Base-by-base conservation (phyloP, 2,113 vertebrate species). In the Tinamus guttatus region DNA sequence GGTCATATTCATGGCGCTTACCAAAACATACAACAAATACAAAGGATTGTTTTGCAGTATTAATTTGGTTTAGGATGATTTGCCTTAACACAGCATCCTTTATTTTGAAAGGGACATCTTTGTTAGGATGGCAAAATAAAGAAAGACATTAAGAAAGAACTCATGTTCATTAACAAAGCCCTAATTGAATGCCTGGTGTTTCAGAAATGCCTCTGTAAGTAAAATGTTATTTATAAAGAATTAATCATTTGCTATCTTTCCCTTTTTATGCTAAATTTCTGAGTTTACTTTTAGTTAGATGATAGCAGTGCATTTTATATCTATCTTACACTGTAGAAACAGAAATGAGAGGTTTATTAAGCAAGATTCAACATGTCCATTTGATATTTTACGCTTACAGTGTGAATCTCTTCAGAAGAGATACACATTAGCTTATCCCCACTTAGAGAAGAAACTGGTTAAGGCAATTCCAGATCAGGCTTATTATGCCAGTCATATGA, bases 371-470 rank as follows among this genome's bases (percentile, higher is more conserved):
- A 18, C 36, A 24, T 87, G 82, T 92, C 22, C n/a, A 58, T 71
- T 95, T 93, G 68, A 58, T 74, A 20, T 93, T 94, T 85, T 54
- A 77, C 60, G 87, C 21, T n/a, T 64, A 60, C 2, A 73, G 19
- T 12, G 3, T 88, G 17, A 68, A 52, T 85, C 92, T 94, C 21
- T 90, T 97, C 67, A 90, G 71, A 92, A 81, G 41, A 78, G 7
- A 74, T 89, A 80, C 13, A 89, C 52, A 63, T 87, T 74, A 65
- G 25, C 5, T 90, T 94, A 75, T 59, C 74, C 34, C 82, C 54
- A 69, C 86, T 92, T 94, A 76, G 40, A 93, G 38, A 76, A 76
- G 76, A 88, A 95, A 85, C 43, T 18, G 8, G 82, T 94, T 97
- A 96, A 93, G 88, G 58, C 34, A 90, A 45, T 85, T 59, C 52